Conservation (phyloP, 2,888 invertebrate species). For the Microctonus brassicae region DNA sequence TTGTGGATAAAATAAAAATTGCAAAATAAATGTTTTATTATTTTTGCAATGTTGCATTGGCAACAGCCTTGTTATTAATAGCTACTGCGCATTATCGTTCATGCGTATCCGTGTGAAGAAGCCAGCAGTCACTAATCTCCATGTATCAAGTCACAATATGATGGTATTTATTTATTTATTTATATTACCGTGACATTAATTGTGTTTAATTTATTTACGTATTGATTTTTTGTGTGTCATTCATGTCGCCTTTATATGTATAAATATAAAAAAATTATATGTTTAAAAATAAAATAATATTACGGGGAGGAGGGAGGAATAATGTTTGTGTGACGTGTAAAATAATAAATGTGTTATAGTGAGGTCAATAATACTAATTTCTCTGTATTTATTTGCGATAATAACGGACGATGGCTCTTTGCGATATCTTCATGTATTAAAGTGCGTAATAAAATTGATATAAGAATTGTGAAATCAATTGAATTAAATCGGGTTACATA, state of each 20-base stretch:
- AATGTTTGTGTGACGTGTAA: too few species aligned
- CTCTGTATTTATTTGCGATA: slow-evolving; percentile 27
- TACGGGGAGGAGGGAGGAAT: too few species aligned
- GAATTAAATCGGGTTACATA: not conserved
- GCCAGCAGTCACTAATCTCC: slow-evolving; percentile 55
- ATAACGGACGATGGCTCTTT: slow-evolving; percentile 29
- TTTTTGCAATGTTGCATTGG: slow-evolving; percentile 40
- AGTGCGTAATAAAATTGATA: slow-evolving; percentile 28
- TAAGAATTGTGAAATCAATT: slow-evolving; percentile 13
- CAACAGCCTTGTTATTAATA: slow-evolving; percentile 61
- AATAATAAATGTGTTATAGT: not conserved
- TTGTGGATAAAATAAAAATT: slow-evolving; percentile 20
- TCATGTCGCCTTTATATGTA: not conserved
- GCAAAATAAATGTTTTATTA: slow-evolving; percentile 13
- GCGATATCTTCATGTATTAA: slow-evolving; percentile 27
- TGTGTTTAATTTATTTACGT: not conserved
- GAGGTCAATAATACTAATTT: slow-evolving; percentile 25
- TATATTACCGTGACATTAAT: not conserved
- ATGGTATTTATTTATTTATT: not conserved
- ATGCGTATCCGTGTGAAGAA: slow-evolving; percentile 55
- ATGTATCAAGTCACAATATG: slow-evolving; percentile 55
- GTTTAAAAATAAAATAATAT: too few species aligned
- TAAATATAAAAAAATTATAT: too few species aligned
- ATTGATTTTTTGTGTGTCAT: not conserved
- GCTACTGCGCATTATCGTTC: slow-evolving; percentile 64